Evolutionary conservation across 1,140 invertebrate species (phyloP), one percentile per base, ranked within the genome.

Genomic region (Heliconius hermathena): DNA sequence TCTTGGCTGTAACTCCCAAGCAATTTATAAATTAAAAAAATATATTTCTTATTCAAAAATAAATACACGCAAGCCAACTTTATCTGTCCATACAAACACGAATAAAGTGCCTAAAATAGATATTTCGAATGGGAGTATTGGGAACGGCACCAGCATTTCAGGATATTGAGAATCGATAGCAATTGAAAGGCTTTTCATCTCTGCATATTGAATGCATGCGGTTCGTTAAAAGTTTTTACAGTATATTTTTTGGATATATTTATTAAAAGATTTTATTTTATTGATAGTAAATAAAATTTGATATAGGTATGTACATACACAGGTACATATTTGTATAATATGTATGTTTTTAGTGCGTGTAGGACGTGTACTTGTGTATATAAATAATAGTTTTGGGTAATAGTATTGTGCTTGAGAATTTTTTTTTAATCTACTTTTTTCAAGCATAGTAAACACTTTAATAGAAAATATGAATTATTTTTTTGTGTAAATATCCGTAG

Each of bases 131-230:
- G 60, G 60, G 22, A 29, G 26, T 66, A 66, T 66, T 66, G 60
- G 13, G 3, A 60, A 26, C 57, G 57, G 8, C 20, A 66, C 22
- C 22, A 66, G 26, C 22, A 26, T 66, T 66, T 66, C 60, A 66
- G 60, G 22, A 66, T 66, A 66, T 66, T 29, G 60, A 11, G 26
- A 66, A 29, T 29, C 60, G 60, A 66, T 66, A 22, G 60, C 60
- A 66, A 66, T 29, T 29, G 60, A 66, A 60, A 60, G 8, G 54
- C 54, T 60, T 60, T 60, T 60, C 54, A 60, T 60, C 54, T 60
- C 54, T 66, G 22, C 60, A 66, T 66, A 29, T 26, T 66, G 60
- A 29, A 66, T 66, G 22, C 26, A 66, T 66, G 26, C 26, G 60
- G 60, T 66, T 3, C 22, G 29, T 29, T 29, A 66, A 66, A 66